Conservation (phyloP, 1,140 invertebrate species). For the Rhagoletis zephyria region DNA sequence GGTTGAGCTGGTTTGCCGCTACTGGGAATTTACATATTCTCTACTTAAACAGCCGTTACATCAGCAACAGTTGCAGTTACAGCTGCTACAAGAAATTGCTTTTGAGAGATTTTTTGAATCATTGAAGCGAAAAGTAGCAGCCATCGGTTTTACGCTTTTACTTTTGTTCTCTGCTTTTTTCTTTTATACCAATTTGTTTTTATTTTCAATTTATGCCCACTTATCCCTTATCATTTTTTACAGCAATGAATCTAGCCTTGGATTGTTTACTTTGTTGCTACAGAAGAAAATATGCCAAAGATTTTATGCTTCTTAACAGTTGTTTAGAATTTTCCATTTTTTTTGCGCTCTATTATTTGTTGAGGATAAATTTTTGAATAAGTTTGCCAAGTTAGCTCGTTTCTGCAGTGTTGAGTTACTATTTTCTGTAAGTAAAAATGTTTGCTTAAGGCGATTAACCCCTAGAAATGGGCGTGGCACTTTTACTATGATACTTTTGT, state of each 20-base stretch:
- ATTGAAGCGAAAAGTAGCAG: slow-evolving; percentile 38
- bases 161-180: background rate
- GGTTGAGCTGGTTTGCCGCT: background rate
- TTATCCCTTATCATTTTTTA: background rate
- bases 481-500: too few relatives aligned
- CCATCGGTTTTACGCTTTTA: background rate
- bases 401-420: too few relatives aligned
- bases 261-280: background rate
- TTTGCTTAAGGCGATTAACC: too few relatives aligned
- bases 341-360: background rate
- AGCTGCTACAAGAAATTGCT: slow-evolving; percentile 37
- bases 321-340: background rate
- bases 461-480: too few relatives aligned
- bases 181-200: background rate
- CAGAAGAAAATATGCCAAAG: background rate
- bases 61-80: slow-evolving; percentile 20
- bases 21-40: slow-evolving; percentile 35
- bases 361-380: background rate
- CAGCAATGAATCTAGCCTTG: too few relatives aligned
- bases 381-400: too few relatives aligned
- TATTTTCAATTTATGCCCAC: background rate
- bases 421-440: too few relatives aligned
- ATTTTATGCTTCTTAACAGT: background rate
- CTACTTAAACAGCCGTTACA: background rate
- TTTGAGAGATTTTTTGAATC: slow-evolving; percentile 46